phyloP scores from a whole-genome alignment of 2,113 vertebrate genomes.

The Melanerpes formicivorus region DNA sequence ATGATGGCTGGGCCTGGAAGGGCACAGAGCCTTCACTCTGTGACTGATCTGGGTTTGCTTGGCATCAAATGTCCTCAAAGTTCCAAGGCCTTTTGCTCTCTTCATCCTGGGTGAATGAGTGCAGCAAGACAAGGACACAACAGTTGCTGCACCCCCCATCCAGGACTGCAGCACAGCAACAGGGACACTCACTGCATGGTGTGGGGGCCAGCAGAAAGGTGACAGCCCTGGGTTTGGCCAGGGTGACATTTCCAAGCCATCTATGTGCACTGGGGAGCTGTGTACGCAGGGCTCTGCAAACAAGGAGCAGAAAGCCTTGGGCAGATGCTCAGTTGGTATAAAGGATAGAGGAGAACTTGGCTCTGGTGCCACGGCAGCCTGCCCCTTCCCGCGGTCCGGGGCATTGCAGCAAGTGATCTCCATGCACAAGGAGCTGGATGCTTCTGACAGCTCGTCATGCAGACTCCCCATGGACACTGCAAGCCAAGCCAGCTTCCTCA shows the following conservation, averaged over 20 bases:
- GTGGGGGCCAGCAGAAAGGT: background rate
- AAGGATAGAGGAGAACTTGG: background rate
- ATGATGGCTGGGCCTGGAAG: background rate
- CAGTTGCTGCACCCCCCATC: accelerated
- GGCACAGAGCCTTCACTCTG: background rate
- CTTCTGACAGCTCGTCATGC: background rate
- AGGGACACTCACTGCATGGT: accelerated
- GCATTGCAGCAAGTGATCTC: background rate
- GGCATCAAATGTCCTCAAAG: background rate
- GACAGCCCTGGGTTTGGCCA: background rate
- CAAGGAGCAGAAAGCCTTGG: background rate
- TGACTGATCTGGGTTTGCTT: background rate
- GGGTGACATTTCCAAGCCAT: background rate
- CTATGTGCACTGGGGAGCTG: accelerated
- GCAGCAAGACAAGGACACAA: background rate
- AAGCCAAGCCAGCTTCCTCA: conserved; percentile 8
- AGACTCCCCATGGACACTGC: conserved; percentile 7
- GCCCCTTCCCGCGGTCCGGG: background rate
- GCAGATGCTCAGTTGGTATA: background rate
- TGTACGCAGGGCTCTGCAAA: background rate
- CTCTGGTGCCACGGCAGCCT: background rate
- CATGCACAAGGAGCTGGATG: background rate
- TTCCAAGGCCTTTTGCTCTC: background rate
- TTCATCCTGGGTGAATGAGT: background rate
- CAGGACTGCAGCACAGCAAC: accelerated